phyloP scores from a whole-genome alignment of 2,888 invertebrate genomes.

The Ischnus inquisitorius region DNA sequence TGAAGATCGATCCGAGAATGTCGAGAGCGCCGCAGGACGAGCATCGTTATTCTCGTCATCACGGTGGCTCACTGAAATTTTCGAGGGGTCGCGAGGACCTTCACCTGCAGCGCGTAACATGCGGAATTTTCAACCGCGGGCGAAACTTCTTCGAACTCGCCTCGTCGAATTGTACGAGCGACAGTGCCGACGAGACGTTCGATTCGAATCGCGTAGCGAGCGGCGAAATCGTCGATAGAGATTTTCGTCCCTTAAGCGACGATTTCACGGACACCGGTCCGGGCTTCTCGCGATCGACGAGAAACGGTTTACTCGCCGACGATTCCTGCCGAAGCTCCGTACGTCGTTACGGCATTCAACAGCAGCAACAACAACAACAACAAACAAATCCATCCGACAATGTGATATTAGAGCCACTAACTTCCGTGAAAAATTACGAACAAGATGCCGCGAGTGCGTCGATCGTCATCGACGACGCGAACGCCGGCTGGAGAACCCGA shows the following conservation, averaged over 20 bases:
- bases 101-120: neutral
- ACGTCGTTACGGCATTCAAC: conserved; percentile 42
- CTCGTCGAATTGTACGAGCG: conserved; percentile 2
- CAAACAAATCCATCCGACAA: conserved; percentile 84
- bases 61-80: conserved; percentile 77
- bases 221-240: conserved; percentile 1
- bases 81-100: conserved; percentile 57
- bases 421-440: conserved; percentile 71
- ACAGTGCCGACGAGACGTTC: neutral
- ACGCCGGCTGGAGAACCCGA: conserved; percentile 42
- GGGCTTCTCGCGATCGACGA: conserved; percentile 59
- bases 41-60: conserved; percentile 59
- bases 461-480: neutral
- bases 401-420: conserved; percentile 84
- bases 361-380: conserved; percentile 56
- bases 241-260: neutral
- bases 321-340: conserved; percentile 33
- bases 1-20: conserved; percentile 47
- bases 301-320: conserved; percentile 45
- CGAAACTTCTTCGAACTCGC: conserved; percentile 34
- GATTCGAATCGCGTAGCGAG: neutral
- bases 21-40: conserved; percentile 37
- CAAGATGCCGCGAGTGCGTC: conserved; percentile 12
- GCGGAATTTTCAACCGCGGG: conserved; percentile 36
- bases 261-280: conserved; percentile 13